Evolutionary conservation across 2,888 invertebrate genomes (phyloP).

Genomic region (Pyrochroa serraticornis): DNA sequence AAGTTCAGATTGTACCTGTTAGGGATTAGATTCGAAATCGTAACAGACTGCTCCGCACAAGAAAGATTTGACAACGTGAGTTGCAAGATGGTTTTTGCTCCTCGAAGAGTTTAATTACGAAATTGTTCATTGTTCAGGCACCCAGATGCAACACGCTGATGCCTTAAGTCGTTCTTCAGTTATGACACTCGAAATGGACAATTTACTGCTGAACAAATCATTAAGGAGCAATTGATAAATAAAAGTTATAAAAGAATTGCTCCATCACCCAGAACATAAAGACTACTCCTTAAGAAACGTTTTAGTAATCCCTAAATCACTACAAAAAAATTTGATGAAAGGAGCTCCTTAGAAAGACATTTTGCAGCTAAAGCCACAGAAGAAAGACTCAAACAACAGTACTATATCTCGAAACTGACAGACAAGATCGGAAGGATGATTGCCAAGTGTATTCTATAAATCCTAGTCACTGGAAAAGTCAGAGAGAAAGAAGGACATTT

Average conservation of each 20-base stretch:
- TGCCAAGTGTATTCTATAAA: constrained; percentile 38
- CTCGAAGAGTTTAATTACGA: constrained; percentile 42
- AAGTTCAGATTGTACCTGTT: constrained; percentile 47
- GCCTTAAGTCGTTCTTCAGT: constrained; percentile 38
- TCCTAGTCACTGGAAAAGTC: constrained; percentile 39
- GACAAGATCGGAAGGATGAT: constrained; percentile 31
- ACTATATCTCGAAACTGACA: constrained; percentile 31
- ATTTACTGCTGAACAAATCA: constrained; percentile 14
- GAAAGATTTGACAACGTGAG: constrained; percentile 36
- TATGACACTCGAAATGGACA: neutral
- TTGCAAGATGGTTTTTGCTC: constrained; percentile 44
- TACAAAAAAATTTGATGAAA: constrained; percentile 50
- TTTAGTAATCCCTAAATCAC: constrained; percentile 43
- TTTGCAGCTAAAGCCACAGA: constrained; percentile 39
- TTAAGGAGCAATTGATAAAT: constrained; percentile 19
- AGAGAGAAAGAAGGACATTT: constrained; percentile 45
- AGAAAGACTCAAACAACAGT: constrained; percentile 30
- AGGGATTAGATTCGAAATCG: constrained; percentile 42
- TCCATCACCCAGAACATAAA: neutral
- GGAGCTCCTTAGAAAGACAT: constrained; percentile 50
- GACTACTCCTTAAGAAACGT: constrained; percentile 8
- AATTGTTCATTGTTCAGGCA: constrained; percentile 41
- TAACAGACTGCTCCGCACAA: constrained; percentile 48
- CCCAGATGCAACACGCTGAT: constrained; percentile 42
- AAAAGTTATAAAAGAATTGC: constrained; percentile 21